phyloP scores from a whole-genome alignment of 2,888 invertebrate genomes.

The Idaea aversata region DNA sequence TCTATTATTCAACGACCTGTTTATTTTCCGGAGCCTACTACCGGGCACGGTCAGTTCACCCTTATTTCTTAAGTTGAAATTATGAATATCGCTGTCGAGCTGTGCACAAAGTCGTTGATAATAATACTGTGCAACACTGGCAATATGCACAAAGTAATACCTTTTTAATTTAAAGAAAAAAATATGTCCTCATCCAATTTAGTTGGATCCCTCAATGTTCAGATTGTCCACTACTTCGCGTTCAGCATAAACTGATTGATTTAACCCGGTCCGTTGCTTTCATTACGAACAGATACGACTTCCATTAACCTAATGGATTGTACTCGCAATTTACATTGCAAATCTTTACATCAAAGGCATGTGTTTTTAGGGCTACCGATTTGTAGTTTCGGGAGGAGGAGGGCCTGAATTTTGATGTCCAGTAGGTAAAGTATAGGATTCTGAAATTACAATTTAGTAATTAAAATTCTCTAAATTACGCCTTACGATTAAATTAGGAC shows the following conservation, averaged over 20 bases:
- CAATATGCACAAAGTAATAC: neutral
- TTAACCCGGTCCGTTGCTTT: constrained; percentile 22
- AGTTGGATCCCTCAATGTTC: neutral
- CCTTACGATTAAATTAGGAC: too few relatives aligned
- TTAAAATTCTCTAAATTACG: too few relatives aligned
- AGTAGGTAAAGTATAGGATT: too few relatives aligned
- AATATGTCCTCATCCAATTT: neutral
- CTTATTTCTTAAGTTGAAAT: too few relatives aligned
- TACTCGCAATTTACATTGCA: constrained; percentile 45
- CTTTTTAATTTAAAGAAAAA: neutral
- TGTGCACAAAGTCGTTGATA: too few relatives aligned
- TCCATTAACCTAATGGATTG: constrained; percentile 45
- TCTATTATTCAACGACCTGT: too few relatives aligned
- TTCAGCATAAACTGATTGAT: constrained; percentile 21
- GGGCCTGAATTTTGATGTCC: neutral
- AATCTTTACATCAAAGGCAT: constrained; percentile 36
- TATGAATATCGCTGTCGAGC: too few relatives aligned
- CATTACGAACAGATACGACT: constrained; percentile 23
- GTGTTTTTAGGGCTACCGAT: neutral
- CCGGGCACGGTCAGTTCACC: too few relatives aligned
- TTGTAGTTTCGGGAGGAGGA: neutral
- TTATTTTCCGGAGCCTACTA: too few relatives aligned
- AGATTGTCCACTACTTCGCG: neutral
- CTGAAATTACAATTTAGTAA: too few relatives aligned
- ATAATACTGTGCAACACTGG: too few relatives aligned